Percentiles rank a stretch among this genome's conserved stretches.
These are phyloP conservation scores for Eristalinus sepulchralis DNA, from an alignment of 2,888 invertebrate species.

Conservation along the genomic window DNA sequence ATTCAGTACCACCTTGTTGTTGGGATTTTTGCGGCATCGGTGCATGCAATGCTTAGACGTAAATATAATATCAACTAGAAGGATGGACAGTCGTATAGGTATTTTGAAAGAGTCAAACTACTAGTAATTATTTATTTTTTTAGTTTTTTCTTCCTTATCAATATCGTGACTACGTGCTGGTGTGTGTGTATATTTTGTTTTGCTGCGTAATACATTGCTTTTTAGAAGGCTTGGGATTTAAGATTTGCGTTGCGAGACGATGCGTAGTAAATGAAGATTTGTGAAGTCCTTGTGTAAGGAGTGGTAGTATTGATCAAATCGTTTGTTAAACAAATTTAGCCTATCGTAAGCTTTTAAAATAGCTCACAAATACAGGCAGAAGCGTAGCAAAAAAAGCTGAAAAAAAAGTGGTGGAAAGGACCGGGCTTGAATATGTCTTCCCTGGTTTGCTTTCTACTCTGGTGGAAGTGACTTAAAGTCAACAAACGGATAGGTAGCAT, in stretches of 20 bases:
- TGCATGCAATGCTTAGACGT: not conserved
- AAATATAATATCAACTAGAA: conserved; percentile 35
- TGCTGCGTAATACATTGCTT: conserved; percentile 2
- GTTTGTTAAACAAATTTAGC: too few species aligned
- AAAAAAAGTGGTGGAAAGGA: too few species aligned
- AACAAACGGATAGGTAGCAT: too few species aligned
- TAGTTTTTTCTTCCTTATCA: not conserved
- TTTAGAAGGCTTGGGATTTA: not conserved
- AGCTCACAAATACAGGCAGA: too few species aligned
- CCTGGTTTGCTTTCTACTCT: too few species aligned
- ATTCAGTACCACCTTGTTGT: conserved; percentile 2
- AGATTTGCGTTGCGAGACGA: not conserved
- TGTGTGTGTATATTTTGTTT: not conserved
- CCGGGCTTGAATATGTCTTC: not conserved
- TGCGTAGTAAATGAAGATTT: not conserved
- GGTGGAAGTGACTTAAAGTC: too few species aligned
- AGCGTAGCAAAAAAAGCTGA: too few species aligned
- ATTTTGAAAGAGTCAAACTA: conserved; percentile 22
- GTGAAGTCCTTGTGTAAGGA: too few species aligned
- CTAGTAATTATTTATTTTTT: conserved; percentile 9
- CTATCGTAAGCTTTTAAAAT: too few species aligned
- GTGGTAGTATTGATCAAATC: too few species aligned
- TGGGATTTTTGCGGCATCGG: conserved; percentile 1
- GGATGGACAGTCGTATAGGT: conserved; percentile 33
- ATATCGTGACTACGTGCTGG: conserved; percentile 24